A percentile compares a stretch with the other conserved stretches of the same genome.
Evolutionary conservation across 2,888 invertebrate species (phyloP).

Genomic region (Globia sparganii): DNA sequence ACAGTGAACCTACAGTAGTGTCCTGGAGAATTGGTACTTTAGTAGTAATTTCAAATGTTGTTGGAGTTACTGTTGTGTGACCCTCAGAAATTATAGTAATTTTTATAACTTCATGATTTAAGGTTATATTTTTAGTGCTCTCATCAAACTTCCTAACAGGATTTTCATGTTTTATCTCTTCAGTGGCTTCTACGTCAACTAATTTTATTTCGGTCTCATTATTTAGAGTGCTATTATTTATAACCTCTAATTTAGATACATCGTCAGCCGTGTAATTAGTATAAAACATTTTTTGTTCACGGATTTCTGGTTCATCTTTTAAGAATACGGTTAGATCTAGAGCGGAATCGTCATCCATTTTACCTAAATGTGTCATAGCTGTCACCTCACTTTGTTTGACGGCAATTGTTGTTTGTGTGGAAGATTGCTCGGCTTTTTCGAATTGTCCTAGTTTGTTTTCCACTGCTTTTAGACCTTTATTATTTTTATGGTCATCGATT

Average conservation of each 20-base stretch:
- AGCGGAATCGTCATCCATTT: conserved; percentile 70
- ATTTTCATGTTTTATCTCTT: conserved; percentile 47
- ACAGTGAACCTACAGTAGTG: conserved; percentile 49
- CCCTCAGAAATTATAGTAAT: conserved; percentile 76
- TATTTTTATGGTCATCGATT: conserved; percentile 75
- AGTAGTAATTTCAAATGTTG: conserved; percentile 79
- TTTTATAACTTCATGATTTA: conserved; percentile 75
- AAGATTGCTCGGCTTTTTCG: conserved; percentile 61
- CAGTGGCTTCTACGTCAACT: conserved; percentile 60
- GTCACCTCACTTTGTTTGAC: conserved; percentile 58
- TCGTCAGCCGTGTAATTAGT: conserved; percentile 69
- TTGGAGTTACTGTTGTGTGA: conserved; percentile 68
- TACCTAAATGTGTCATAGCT: conserved; percentile 51
- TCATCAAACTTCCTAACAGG: conserved; percentile 46
- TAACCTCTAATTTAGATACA: conserved; percentile 70
- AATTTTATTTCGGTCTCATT: conserved; percentile 67
- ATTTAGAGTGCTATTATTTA: conserved; percentile 53
- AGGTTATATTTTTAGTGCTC: conserved; percentile 55
- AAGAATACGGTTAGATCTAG: conserved; percentile 84
- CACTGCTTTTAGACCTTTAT: conserved; percentile 72
- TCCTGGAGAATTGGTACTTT: conserved; percentile 74
- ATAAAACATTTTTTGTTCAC: conserved; percentile 61
- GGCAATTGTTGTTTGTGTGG: conserved; percentile 57
- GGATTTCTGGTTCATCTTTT: conserved; percentile 73
- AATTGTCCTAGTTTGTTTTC: conserved; percentile 67